Base-by-base conservation (phyloP, 2,888 invertebrate species). In the Salpingus planirostris region DNA sequence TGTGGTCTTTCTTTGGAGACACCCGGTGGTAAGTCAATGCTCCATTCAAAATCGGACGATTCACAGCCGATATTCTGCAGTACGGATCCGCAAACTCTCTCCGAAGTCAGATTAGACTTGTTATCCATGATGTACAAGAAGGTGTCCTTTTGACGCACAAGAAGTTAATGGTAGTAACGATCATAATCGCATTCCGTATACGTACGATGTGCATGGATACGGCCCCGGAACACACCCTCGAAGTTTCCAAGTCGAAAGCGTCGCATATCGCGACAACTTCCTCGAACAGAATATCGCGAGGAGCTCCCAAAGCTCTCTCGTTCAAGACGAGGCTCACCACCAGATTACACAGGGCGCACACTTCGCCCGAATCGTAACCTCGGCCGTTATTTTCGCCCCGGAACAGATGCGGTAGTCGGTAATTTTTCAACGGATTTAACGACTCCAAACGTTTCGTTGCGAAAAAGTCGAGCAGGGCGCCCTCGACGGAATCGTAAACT, bases 181-280 rank as follows among this genome's bases (percentile, higher is more conserved):
- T n/a, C n/a, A n/a, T n/a, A n/a, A n/a, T n/a, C n/a, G n/a, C n/a
- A n/a, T n/a, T n/a, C n/a, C n/a, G n/a, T n/a, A n/a, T n/a, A 55
- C 68, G 62, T 65, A 81, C 81, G 59, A 73, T 53, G 52, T 81
- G 78, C 3, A 73, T 58, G 15, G 66, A 62, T 3, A 80, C 59
- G 12, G 75, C 60, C 8, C 78, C 78, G 1, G 55, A 47, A 48
- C 86, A 86, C 3, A 83, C 76, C n/a, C 60, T 60, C 4, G 66
- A 56, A 2, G 66, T 66, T 49, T 78, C 71, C 6, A 84, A 65
- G 1, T 76, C 66, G 2, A 82, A 50, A 1, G 59, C 44, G 1
- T 59, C 53, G 44, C 85, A 85, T 1, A 79, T 12, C 15, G 12
- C 27, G 47, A 23, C 11, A 8, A 11, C 23, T 11, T 23, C 23